Conservation (phyloP, 2,797 vertebrate species). For the Sebastes vulpes region DNA sequence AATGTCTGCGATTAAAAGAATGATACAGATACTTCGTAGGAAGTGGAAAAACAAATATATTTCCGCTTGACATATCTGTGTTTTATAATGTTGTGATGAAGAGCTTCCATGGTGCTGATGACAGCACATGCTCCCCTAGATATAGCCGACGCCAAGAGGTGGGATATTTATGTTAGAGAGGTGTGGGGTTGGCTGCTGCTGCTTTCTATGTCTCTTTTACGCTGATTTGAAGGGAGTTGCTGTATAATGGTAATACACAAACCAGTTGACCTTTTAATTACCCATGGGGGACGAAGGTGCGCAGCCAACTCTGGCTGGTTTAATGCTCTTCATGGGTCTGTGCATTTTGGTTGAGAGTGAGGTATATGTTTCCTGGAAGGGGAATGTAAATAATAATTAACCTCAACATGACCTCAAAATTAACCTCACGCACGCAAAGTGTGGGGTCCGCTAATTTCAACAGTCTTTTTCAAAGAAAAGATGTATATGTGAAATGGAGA, state of each 20-base stretch:
- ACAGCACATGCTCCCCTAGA: slow-evolving; percentile 32
- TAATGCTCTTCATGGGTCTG: slow-evolving; percentile 24
- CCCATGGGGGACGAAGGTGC: slow-evolving; percentile 22
- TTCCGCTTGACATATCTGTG: slow-evolving; percentile 31
- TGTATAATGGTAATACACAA: slow-evolving; percentile 38
- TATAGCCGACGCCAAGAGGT: slow-evolving; percentile 14
- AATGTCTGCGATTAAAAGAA: slow-evolving; percentile 41
- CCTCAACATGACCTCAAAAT: slow-evolving; percentile 45
- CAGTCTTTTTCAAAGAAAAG: neutral
- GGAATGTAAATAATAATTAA: slow-evolving; percentile 53
- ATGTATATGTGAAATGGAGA: neutral
- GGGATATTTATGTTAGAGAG: slow-evolving; percentile 38
- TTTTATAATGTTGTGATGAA: slow-evolving; percentile 45
- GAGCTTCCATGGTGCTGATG: slow-evolving; percentile 32
- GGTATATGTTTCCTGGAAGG: slow-evolving; percentile 32
- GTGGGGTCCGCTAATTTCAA: slow-evolving; percentile 15
- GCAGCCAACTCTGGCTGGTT: slow-evolving; percentile 43
- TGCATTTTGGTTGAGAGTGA: slow-evolving; percentile 14
- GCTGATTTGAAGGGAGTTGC: slow-evolving; percentile 28
- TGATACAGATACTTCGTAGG: slow-evolving; percentile 26
- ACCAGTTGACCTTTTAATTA: slow-evolving; percentile 57
- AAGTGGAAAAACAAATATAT: slow-evolving; percentile 33
- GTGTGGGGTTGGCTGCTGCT: slow-evolving; percentile 35
- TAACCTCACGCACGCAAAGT: slow-evolving; percentile 23
- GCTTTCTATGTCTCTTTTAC: slow-evolving; percentile 27